These are phyloP conservation scores for Mycteria americana DNA, from an alignment of 2,797 vertebrate species.

Conservation along the genomic window DNA sequence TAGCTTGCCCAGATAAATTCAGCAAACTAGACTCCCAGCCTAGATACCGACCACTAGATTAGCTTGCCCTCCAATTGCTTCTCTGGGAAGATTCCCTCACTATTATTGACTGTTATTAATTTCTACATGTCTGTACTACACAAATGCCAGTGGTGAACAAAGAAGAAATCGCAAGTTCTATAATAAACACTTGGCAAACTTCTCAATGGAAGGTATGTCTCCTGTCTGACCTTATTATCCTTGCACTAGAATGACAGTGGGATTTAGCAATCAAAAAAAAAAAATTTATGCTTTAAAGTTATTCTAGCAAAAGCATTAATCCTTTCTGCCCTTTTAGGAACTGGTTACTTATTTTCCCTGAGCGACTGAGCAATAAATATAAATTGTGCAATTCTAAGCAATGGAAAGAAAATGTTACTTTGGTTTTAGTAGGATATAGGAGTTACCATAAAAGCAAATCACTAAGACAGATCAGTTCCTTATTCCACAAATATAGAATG, in stretches of 20 bases:
- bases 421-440: neutral
- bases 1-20: neutral
- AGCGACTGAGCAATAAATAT: neutral
- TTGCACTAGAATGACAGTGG: neutral
- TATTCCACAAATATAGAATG: neutral
- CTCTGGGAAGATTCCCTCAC: neutral
- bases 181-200: neutral
- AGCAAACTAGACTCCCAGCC: neutral
- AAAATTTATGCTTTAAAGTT: neutral
- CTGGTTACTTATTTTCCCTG: neutral
- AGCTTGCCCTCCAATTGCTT: neutral
- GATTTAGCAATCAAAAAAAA: neutral
- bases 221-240: neutral
- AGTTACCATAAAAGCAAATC: neutral
- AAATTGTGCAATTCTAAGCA: neutral
- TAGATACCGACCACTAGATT: neutral
- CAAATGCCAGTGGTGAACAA: neutral
- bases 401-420: neutral
- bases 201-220: neutral
- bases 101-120: neutral
- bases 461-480: neutral
- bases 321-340: neutral
- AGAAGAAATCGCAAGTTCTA: neutral
- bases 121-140: neutral
- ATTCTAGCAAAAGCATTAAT: neutral